A percentile compares a stretch with the other conserved stretches of the same genome.
phyloP scores from a whole-genome alignment of 2,113 vertebrate genomes.

The Candoia aspera region DNA sequence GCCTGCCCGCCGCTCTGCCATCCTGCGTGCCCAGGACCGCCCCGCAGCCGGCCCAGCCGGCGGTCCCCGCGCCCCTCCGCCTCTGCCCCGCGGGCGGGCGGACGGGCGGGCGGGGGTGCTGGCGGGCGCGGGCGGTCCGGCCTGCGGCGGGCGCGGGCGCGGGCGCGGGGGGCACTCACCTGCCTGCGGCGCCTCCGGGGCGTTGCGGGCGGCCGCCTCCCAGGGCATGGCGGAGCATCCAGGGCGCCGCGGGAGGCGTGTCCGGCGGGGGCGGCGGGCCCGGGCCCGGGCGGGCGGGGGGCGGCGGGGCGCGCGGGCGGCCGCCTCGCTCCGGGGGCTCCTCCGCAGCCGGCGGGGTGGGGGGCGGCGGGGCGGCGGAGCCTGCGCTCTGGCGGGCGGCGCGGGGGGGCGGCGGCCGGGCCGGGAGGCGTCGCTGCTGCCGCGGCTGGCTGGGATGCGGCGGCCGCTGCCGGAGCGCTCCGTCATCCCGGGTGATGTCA shows the following conservation, averaged over 20 bases:
- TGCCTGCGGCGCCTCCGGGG: neutral
- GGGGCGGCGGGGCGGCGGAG: neutral
- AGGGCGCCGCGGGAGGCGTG: neutral
- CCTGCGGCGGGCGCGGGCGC: conserved; percentile 15
- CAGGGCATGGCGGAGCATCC: neutral
- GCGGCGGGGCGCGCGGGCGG: accelerated
- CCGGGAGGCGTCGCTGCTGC: too few relatives aligned
- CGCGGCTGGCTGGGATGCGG: neutral
- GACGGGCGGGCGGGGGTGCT: neutral
- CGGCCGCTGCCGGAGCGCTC: conserved; percentile 7
- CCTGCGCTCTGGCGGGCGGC: conserved; percentile 13
- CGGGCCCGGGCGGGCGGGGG: neutral
- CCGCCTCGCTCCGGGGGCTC: neutral
- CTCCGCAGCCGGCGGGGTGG: neutral
- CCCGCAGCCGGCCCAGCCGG: neutral
- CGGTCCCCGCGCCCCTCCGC: neutral
- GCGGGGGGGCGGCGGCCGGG: neutral
- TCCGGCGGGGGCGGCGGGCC: neutral
- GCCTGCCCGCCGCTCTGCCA: too few relatives aligned
- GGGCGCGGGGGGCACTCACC: neutral
- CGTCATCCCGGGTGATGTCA: conserved; percentile 13
- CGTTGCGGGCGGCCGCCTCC: neutral
- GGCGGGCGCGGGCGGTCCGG: too few relatives aligned
- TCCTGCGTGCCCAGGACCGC: too few relatives aligned
- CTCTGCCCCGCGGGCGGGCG: neutral